Evolutionary conservation across 2,888 invertebrate genomes (phyloP).

Genomic region (Agrypnus murinus): DNA sequence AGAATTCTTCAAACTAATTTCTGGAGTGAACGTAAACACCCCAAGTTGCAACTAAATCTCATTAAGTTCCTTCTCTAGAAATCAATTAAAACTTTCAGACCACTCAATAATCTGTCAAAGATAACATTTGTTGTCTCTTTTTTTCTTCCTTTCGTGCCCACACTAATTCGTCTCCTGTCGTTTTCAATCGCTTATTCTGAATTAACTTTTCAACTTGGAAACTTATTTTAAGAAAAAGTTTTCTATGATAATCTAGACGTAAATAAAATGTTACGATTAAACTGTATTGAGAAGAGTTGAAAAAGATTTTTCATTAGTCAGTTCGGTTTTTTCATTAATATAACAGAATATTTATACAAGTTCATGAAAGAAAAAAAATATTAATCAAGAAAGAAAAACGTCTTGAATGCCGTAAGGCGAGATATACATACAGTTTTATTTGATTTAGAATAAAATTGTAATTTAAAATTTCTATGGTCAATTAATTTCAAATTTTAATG

Average conservation of each 20-base stretch:
- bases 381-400: neutral
- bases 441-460: slow-evolving; percentile 2
- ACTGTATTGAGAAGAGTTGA: too few relatives aligned
- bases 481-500: neutral
- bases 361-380: neutral
- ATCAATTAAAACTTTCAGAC: slow-evolving; percentile 63
- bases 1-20: slow-evolving; percentile 56
- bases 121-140: slow-evolving; percentile 54
- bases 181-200: too few relatives aligned
- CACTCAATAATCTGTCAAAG: slow-evolving; percentile 61
- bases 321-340: neutral
- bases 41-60: slow-evolving; percentile 57
- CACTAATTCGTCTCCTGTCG: slow-evolving; percentile 19
- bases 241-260: too few relatives aligned
- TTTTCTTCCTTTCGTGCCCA: slow-evolving; percentile 1
- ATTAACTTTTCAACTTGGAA: too few relatives aligned
- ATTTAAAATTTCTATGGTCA: slow-evolving; percentile 6
- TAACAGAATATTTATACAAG: neutral
- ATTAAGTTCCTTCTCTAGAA: slow-evolving; percentile 60
- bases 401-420: neutral
- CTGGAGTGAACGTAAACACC: slow-evolving; percentile 50
- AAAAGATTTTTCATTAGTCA: too few relatives aligned
- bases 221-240: too few relatives aligned
- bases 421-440: slow-evolving; percentile 4
- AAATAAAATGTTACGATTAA: too few relatives aligned